Conservation (phyloP, 2,113 vertebrate species). For the Myanophis thanlyinensis region DNA sequence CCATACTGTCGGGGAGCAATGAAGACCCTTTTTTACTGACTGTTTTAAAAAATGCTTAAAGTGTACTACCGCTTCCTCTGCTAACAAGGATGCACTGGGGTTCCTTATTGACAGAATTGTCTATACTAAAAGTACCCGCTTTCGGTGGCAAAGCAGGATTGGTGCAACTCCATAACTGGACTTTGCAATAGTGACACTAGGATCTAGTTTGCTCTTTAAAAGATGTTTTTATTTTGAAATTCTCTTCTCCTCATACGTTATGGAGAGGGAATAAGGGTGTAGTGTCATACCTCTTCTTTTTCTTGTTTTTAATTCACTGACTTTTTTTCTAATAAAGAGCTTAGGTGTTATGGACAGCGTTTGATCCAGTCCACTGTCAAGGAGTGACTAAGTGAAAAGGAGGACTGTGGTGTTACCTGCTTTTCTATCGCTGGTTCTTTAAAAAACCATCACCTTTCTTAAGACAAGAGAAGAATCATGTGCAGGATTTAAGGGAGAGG, state of each 20-base stretch:
- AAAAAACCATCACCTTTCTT: slow-evolving; percentile 55
- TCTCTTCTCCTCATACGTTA: background rate
- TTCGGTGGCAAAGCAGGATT: slow-evolving; percentile 62
- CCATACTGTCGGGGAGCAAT: slow-evolving; percentile 41
- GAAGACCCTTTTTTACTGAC: slow-evolving; percentile 35
- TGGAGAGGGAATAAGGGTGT: slow-evolving; percentile 14
- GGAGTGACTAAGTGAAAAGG: slow-evolving; percentile 61
- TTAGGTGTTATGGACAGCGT: slow-evolving; percentile 57
- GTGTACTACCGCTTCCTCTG: slow-evolving; percentile 54
- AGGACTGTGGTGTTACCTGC: slow-evolving; percentile 28
- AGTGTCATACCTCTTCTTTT: slow-evolving; percentile 52
- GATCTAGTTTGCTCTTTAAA: slow-evolving; percentile 54
- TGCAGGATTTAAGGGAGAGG: slow-evolving; percentile 63
- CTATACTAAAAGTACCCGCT: slow-evolving; percentile 52
- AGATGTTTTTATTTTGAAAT: slow-evolving; percentile 60
- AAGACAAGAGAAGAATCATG: slow-evolving; percentile 61
- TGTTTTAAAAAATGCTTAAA: slow-evolving; percentile 42
- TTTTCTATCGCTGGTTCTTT: slow-evolving; percentile 51
- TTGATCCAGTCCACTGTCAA: slow-evolving; percentile 55
- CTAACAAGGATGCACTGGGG: slow-evolving; percentile 66
- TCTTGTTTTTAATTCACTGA: slow-evolving; percentile 46
- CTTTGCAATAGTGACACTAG: slow-evolving; percentile 64
- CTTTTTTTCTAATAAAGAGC: slow-evolving; percentile 58
- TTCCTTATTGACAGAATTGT: slow-evolving; percentile 65
- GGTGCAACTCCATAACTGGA: slow-evolving; percentile 62